Percentiles rank a stretch among this genome's conserved stretches.
Conservation (phyloP, 2,888 invertebrate genomes). For the Ennomos quercinarius region DNA sequence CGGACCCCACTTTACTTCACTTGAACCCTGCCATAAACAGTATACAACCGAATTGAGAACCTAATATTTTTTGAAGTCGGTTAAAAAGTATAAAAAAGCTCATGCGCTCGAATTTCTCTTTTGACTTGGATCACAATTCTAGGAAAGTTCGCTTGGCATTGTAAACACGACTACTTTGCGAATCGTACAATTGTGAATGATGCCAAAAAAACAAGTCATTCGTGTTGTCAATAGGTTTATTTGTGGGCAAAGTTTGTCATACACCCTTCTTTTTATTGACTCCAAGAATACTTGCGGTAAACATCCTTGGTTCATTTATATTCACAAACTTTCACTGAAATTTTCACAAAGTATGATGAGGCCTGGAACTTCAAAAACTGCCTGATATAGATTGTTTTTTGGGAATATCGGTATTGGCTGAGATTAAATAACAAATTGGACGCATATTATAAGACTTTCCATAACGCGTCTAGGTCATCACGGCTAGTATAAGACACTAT, state of each 20-base stretch:
- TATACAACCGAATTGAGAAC: too few relatives aligned
- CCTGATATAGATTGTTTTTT: neutral
- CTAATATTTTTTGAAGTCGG: constrained; percentile 3
- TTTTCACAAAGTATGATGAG: too few relatives aligned
- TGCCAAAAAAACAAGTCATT: constrained; percentile 69
- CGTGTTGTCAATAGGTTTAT: constrained; percentile 64
- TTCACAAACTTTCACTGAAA: constrained; percentile 21
- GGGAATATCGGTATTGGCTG: too few relatives aligned
- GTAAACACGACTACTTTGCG: constrained; percentile 71
- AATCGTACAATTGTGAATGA: constrained; percentile 63
- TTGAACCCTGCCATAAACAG: too few relatives aligned
- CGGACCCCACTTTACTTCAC: too few relatives aligned
- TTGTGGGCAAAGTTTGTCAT: constrained; percentile 54
- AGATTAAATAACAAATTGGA: too few relatives aligned
- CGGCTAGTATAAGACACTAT: too few relatives aligned
- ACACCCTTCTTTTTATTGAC: constrained; percentile 45
- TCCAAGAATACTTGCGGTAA: constrained; percentile 26
- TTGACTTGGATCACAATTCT: constrained; percentile 41
- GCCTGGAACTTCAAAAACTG: too few relatives aligned
- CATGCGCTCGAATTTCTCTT: constrained; percentile 24
- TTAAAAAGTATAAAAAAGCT: constrained; percentile 17
- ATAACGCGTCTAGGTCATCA: too few relatives aligned
- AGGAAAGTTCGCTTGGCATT: constrained; percentile 62
- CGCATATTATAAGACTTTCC: too few relatives aligned
- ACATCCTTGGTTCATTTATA: constrained; percentile 29